Percentiles rank a stretch among this genome's conserved stretches.
Evolutionary conservation across 2,888 invertebrate species (phyloP).

Genomic region (Drosophila anomalata): DNA sequence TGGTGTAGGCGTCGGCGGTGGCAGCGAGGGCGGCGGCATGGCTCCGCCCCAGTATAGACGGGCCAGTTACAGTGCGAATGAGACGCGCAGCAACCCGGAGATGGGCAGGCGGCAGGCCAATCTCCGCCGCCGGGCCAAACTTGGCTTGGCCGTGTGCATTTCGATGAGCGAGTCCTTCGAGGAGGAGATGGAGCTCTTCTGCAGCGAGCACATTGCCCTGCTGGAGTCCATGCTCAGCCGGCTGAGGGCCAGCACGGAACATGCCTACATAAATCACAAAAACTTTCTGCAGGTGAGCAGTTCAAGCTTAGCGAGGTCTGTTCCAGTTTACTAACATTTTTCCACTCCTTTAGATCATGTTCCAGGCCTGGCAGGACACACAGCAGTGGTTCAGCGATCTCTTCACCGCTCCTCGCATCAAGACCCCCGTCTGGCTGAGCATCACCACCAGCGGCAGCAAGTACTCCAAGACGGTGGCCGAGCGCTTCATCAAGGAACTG

Average conservation of each 20-base stretch:
- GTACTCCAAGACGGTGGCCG: constrained; percentile 83
- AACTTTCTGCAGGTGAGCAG: constrained; percentile 85
- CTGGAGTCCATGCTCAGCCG: constrained; percentile 90
- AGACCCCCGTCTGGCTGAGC: constrained; percentile 88
- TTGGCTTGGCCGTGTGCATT: constrained; percentile 89
- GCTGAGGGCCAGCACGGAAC: constrained; percentile 87
- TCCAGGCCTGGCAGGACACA: constrained; percentile 84
- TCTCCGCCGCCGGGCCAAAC: constrained; percentile 84
- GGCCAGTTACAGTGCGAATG: constrained; percentile 77
- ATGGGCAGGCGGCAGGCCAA: constrained; percentile 75
- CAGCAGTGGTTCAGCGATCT: constrained; percentile 87
- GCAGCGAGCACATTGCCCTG: constrained; percentile 92
- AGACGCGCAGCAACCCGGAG: constrained; percentile 83
- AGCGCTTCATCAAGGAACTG: constrained; percentile 85
- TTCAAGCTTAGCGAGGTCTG: too few relatives aligned
- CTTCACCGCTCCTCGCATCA: constrained; percentile 88
- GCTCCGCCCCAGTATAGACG: constrained; percentile 73
- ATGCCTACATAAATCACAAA: constrained; percentile 86
- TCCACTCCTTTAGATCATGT: constrained; percentile 83
- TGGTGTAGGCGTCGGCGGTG: constrained; percentile 13
- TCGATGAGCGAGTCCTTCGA: constrained; percentile 86
- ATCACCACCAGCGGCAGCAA: constrained; percentile 84
- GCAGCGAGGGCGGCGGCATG: constrained; percentile 79
- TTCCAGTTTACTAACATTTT: too few relatives aligned
- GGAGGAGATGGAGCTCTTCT: constrained; percentile 88